These are phyloP conservation scores for Tenthredo livida DNA, from an alignment of 2,888 invertebrate species.

Conservation along the genomic window DNA sequence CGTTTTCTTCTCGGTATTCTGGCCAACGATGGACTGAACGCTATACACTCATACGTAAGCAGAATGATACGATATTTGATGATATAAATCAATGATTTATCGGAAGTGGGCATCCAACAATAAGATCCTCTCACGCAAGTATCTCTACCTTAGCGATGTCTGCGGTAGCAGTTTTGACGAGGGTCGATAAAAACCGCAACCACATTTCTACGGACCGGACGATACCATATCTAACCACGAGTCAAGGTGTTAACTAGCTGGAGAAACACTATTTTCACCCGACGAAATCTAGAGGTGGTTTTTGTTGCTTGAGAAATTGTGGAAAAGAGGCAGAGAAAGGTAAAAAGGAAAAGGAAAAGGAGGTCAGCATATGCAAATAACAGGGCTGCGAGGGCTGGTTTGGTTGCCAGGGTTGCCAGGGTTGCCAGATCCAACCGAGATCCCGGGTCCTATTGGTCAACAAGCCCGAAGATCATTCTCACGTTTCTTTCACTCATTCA, in stretches of 20 bases:
- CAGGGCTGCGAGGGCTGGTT: constrained; percentile 67
- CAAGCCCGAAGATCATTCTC: constrained; percentile 24
- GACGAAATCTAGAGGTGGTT: constrained; percentile 35
- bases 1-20: not conserved
- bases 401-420: constrained; percentile 64
- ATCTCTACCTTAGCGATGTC: constrained; percentile 28
- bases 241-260: constrained; percentile 47
- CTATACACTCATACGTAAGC: not conserved
- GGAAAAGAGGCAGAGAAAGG: constrained; percentile 24
- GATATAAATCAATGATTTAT: constrained; percentile 5
- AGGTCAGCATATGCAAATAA: constrained; percentile 73
- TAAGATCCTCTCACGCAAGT: constrained; percentile 10
- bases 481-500: constrained; percentile 23
- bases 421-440: constrained; percentile 59
- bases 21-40: not conserved
- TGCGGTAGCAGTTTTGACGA: constrained; percentile 40
- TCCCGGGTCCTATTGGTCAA: constrained; percentile 41
- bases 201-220: constrained; percentile 32
- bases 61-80: not conserved
- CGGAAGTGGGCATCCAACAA: constrained; percentile 1
- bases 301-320: constrained; percentile 34
- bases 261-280: constrained; percentile 39
- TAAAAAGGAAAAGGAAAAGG: constrained; percentile 66
- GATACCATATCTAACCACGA: constrained; percentile 9
- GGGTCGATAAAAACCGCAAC: constrained; percentile 48